phyloP scores from a whole-genome alignment of 2,113 vertebrate species.

The Shinisaurus crocodilurus region DNA sequence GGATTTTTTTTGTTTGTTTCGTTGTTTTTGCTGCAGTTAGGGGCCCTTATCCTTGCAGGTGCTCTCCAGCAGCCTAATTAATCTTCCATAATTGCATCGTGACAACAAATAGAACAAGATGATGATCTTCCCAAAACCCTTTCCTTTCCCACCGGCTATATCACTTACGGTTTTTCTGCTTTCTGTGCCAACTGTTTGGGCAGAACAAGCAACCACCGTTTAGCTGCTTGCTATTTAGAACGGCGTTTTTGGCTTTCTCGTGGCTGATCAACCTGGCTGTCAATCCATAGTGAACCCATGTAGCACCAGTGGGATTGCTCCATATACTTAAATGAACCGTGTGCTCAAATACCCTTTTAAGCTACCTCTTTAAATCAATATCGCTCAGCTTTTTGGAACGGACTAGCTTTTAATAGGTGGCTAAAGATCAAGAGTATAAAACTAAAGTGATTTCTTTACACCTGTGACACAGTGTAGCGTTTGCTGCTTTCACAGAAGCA shows the following conservation, averaged over 20 bases:
- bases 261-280: neutral
- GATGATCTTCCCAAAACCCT: neutral
- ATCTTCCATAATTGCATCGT: neutral
- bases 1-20: too few relatives aligned
- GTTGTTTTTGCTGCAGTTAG: conserved; percentile 4
- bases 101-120: neutral
- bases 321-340: neutral
- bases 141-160: conserved; percentile 24
- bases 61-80: conserved; percentile 22
- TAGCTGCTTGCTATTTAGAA: neutral
- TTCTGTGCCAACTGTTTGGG: neutral
- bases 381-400: neutral
- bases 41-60: conserved; percentile 21
- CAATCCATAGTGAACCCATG: neutral
- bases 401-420: neutral
- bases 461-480: neutral
- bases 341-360: neutral
- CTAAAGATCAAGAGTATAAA: neutral
- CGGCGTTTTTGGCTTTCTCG: conserved; percentile 14
- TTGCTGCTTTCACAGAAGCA: neutral
- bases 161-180: neutral
- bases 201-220: neutral
- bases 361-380: neutral
- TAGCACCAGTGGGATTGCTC: neutral
- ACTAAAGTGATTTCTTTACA: neutral